Evolutionary conservation across 2,797 vertebrate genomes (phyloP).

Genomic region (Myripristis jacobus): DNA sequence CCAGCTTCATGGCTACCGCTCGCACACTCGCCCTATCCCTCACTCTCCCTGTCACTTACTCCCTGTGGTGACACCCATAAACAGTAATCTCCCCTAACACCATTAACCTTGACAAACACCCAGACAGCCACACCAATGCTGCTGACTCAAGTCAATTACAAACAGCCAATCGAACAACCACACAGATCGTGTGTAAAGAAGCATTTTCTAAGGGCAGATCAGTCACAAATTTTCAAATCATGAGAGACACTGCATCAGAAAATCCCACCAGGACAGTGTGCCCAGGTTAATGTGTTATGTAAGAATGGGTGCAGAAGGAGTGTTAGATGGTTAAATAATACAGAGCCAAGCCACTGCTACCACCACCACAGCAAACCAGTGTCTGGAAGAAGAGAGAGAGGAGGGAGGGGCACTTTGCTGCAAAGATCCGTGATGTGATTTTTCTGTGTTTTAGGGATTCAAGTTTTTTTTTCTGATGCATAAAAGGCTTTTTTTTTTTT

Average conservation of each 20-base stretch:
- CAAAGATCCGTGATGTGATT: neutral
- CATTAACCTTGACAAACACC: constrained; percentile 62
- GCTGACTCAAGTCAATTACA: constrained; percentile 61
- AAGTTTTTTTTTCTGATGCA: no score
- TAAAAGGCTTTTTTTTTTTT: no score
- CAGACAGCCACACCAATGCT: constrained; percentile 25
- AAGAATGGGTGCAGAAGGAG: constrained; percentile 22
- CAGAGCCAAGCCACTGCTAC: neutral
- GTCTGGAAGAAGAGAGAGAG: constrained; percentile 5
- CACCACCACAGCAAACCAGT: constrained; percentile 36
- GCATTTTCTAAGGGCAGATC: constrained; percentile 11
- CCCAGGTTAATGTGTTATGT: constrained; percentile 37
- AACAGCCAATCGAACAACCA: constrained; percentile 14
- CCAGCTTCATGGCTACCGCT: constrained; percentile 16
- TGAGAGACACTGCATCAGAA: constrained; percentile 2
- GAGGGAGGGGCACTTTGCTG: neutral
- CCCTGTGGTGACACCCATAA: constrained; percentile 49
- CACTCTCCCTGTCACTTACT: constrained; percentile 2
- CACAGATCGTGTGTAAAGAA: neutral
- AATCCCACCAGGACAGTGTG: constrained; percentile 10
- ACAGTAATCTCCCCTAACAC: constrained; percentile 58
- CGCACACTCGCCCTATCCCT: constrained; percentile 28
- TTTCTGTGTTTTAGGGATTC: no score
- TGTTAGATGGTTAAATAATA: constrained; percentile 13
- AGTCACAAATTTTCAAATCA: constrained; percentile 17